Percentiles rank a stretch among this genome's conserved stretches.
These are phyloP conservation scores for Lathronympha strigana DNA, from an alignment of 2,888 invertebrate genomes.

Conservation along the genomic window DNA sequence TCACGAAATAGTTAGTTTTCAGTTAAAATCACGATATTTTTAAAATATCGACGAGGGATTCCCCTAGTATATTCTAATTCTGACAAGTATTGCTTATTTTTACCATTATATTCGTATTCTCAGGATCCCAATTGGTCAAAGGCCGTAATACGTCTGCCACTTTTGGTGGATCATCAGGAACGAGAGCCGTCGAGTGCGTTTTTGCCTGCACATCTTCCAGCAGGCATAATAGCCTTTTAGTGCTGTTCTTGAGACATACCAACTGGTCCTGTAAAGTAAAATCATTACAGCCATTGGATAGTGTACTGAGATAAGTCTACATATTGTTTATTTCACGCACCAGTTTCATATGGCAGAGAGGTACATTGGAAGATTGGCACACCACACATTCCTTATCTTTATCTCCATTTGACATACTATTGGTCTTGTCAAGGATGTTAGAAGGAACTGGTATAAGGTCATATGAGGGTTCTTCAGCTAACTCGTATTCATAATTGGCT, in stretches of 20 bases:
- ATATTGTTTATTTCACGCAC: conserved; percentile 10
- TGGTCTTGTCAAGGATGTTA: background rate
- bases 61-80: no score
- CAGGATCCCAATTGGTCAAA: conserved; percentile 23
- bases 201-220: conserved; percentile 68
- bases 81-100: no score
- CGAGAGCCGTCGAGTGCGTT: conserved; percentile 51
- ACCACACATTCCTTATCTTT: conserved; percentile 14
- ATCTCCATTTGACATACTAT: background rate
- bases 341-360: conserved; percentile 37
- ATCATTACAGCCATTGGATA: background rate
- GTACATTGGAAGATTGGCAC: conserved; percentile 21
- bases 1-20: no score
- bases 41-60: background rate
- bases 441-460: no score
- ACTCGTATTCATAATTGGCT: background rate
- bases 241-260: conserved; percentile 65
- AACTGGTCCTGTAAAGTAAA: conserved; percentile 59
- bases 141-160: conserved; percentile 46
- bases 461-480: background rate
- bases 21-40: background rate
- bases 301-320: no score
- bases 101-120: conserved; percentile 26
- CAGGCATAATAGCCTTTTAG: conserved; percentile 62
- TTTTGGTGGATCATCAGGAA: conserved; percentile 41